A percentile compares a stretch with the other conserved stretches of the same genome.
phyloP scores from a whole-genome alignment of 1,140 invertebrate genomes.

The Limonius californicus region DNA sequence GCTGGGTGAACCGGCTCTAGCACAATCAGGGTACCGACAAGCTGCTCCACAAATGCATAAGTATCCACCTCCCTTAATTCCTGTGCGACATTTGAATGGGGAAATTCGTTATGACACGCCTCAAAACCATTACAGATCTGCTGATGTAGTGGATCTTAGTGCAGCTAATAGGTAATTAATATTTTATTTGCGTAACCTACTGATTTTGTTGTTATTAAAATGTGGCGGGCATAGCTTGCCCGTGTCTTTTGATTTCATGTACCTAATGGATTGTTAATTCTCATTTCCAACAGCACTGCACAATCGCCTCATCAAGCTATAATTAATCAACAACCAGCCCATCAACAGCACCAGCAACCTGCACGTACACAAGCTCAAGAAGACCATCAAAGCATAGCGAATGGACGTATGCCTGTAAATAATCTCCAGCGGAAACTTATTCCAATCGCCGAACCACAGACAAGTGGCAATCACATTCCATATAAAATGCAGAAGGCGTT shows the following conservation, averaged over 20 bases:
- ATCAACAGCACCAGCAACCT: constrained; percentile 27
- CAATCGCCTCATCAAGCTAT: constrained; percentile 22
- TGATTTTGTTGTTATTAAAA: neutral
- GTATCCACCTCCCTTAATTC: constrained; percentile 56
- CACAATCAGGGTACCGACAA: constrained; percentile 27
- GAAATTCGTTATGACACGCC: constrained; percentile 16
- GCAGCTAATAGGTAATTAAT: constrained; percentile 2
- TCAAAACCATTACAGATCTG: constrained; percentile 22
- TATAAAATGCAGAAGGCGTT: constrained; percentile 73
- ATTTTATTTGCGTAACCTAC: neutral
- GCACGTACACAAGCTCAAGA: constrained; percentile 22
- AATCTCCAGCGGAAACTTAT: constrained; percentile 54
- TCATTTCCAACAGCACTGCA: neutral
- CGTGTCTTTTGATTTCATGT: no score
- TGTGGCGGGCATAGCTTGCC: no score
- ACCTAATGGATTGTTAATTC: neutral
- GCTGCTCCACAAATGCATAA: constrained; percentile 45
- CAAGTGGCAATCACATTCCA: constrained; percentile 59
- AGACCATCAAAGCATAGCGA: constrained; percentile 31
- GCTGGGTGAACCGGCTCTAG: constrained; percentile 23
- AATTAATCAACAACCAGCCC: constrained; percentile 43
- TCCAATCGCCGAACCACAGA: constrained; percentile 57
- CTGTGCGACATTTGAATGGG: constrained; percentile 45
- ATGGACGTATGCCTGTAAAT: constrained; percentile 50
- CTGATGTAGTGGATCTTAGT: constrained; percentile 27